Evolutionary conservation across 2,797 vertebrate genomes (phyloP).

Genomic region (Sebastes variabilis): DNA sequence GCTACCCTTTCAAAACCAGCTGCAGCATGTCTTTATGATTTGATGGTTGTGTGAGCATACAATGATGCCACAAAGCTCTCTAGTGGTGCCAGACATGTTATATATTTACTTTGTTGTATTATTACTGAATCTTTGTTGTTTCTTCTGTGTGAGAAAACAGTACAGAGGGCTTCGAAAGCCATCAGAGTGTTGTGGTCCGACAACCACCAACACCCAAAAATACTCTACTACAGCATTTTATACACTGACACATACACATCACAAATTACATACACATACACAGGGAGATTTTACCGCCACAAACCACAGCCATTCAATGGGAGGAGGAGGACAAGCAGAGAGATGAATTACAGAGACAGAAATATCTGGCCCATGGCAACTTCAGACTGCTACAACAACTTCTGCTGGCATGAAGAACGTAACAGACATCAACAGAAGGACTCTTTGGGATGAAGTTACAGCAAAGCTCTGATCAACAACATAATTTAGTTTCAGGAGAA

Average conservation of each 20-base stretch:
- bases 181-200: constrained; percentile 51
- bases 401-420: constrained; percentile 47
- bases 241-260: constrained; percentile 21
- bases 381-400: constrained; percentile 53
- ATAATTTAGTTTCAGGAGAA: neutral
- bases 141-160: constrained; percentile 49
- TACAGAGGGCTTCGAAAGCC: constrained; percentile 15
- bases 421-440: constrained; percentile 3
- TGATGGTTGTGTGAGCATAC: constrained; percentile 12
- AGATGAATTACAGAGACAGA: constrained; percentile 77
- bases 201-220: constrained; percentile 73
- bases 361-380: constrained; percentile 73
- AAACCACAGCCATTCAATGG: constrained; percentile 79
- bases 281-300: constrained; percentile 75
- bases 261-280: neutral
- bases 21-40: constrained; percentile 25
- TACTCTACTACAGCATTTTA: constrained; percentile 52
- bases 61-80: constrained; percentile 16
- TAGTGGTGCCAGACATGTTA: neutral
- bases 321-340: constrained; percentile 63
- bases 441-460: neutral
- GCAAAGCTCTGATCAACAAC: neutral
- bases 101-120: constrained; percentile 34
- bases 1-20: constrained; percentile 7
- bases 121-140: constrained; percentile 27